phyloP scores from a whole-genome alignment of 2,888 invertebrate species.

The Malachius bipustulatus region DNA sequence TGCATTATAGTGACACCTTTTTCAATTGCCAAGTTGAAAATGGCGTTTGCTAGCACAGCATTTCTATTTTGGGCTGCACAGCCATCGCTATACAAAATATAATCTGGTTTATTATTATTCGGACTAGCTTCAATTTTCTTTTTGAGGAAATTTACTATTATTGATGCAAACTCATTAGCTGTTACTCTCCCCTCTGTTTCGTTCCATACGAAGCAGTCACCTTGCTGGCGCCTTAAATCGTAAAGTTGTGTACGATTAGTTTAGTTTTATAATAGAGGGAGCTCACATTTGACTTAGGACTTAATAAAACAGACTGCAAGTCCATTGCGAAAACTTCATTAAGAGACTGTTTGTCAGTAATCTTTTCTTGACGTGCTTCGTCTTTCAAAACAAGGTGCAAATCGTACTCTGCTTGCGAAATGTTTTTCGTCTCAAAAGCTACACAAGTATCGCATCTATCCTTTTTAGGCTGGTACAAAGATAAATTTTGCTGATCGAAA shows the following conservation, averaged over 20 bases:
- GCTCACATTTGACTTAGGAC: slow-evolving; percentile 14
- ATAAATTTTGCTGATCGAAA: slow-evolving; percentile 8
- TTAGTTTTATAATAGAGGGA: slow-evolving; percentile 15
- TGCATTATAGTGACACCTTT: too few species aligned
- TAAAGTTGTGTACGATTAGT: slow-evolving; percentile 12
- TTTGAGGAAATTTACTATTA: slow-evolving; percentile 12
- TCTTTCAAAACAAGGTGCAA: slow-evolving; percentile 11
- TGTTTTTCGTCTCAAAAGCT: slow-evolving; percentile 13
- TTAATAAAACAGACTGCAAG: slow-evolving; percentile 10
- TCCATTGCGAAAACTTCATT: slow-evolving; percentile 14
- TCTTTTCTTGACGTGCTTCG: slow-evolving; percentile 12
- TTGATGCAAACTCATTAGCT: slow-evolving; percentile 13
- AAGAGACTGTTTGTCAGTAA: slow-evolving; percentile 11
- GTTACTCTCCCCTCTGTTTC: slow-evolving; percentile 13
- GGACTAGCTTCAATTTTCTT: slow-evolving; percentile 6
- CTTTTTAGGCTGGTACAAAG: slow-evolving; percentile 14
- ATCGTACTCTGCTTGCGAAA: slow-evolving; percentile 12
- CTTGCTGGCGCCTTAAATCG: neutral
- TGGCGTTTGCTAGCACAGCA: too few species aligned
- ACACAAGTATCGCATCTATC: slow-evolving; percentile 16
- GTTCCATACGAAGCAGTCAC: slow-evolving; percentile 13
- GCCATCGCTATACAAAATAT: too few species aligned
- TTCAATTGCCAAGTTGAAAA: too few species aligned
- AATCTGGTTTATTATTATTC: neutral
- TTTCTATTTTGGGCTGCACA: too few species aligned